Evolutionary conservation across 64 coral and sea anemone species (phyloP), one percentile per base, ranked within the genome.

Genomic region (Anthopleura sola): DNA sequence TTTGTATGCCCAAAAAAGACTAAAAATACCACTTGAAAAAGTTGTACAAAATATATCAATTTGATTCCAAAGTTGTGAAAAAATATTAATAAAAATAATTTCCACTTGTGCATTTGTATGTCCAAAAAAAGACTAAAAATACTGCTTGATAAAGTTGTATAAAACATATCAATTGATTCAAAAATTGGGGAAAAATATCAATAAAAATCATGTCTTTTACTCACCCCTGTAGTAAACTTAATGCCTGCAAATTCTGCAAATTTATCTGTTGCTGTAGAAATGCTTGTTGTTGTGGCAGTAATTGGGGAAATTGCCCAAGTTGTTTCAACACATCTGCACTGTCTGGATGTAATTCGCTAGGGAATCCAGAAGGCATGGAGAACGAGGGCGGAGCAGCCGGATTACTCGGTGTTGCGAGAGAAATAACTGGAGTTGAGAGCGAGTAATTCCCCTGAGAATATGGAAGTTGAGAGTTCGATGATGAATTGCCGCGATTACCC

Each of bases 391-490:
- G 82, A n/a, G 82, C 82, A 0, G 36, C 82, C 58, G 48, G 82
- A 36, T 56, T 83, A 39, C 82, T 83, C 2, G 82, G 82, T 6
- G 82, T 83, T 29, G 82, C 82, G 3, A 83, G 32, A 15, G 82
- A 83, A 29, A 83, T 83, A 37, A 83, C 82, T 17, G 82, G 82
- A 19, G 82, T 83, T 28, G 82, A 83, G 10, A 83, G 50, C 10
- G n/a, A 7, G 24, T 34, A 60, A 14, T 24, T 79, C 36, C 76
- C 44, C 14, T 71, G 66, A 34, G 66, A 71, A 71, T 34, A 71
- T 29, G 34, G 66, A 71, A 20, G 1, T 36, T 71, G 66, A 71
- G 66, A 36, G 13, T 32, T 71, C 0, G 58, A 62, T 21, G 58
- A 11, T 34, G 29, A 71, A 71, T 26, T 62, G 8, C 66, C 66